Conservation (phyloP, 2,888 invertebrate species). For the Mesoligia furuncula region DNA sequence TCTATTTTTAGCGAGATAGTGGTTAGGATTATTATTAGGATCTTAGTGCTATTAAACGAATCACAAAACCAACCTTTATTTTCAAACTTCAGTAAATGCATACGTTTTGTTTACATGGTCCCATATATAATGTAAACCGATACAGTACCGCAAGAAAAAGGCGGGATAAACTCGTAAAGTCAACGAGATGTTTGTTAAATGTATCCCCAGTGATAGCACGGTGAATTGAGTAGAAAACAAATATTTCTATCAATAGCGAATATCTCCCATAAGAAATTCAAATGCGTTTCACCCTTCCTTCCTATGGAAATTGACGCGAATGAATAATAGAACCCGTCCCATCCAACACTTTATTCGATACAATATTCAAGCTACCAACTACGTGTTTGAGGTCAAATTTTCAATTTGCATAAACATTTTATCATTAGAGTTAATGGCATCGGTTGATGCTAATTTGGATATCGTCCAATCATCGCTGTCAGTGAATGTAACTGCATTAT, state of each 20-base stretch:
- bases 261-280: conserved; percentile 81
- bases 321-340: conserved; percentile 74
- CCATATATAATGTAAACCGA: conserved; percentile 18
- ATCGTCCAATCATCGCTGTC: conserved; percentile 55
- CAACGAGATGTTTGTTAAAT: conserved; percentile 72
- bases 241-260: conserved; percentile 81
- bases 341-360: conserved; percentile 32
- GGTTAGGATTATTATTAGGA: background rate
- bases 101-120: conserved; percentile 29
- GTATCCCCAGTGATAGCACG: conserved; percentile 75
- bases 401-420: conserved; percentile 73
- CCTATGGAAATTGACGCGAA: conserved; percentile 82
- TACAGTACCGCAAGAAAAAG: conserved; percentile 26
- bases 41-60: background rate
- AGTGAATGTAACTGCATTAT: conserved; percentile 54
- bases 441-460: conserved; percentile 60
- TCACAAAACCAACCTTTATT: background rate
- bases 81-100: conserved; percentile 27
- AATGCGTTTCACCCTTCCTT: conserved; percentile 79
- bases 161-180: conserved; percentile 66
- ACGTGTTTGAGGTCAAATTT: conserved; percentile 72
- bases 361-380: conserved; percentile 44
- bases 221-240: conserved; percentile 77
- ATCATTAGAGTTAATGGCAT: conserved; percentile 60
- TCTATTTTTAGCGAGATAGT: background rate